Evolutionary conservation across 2,888 invertebrate species (phyloP).

Genomic region (Philereme transversata): DNA sequence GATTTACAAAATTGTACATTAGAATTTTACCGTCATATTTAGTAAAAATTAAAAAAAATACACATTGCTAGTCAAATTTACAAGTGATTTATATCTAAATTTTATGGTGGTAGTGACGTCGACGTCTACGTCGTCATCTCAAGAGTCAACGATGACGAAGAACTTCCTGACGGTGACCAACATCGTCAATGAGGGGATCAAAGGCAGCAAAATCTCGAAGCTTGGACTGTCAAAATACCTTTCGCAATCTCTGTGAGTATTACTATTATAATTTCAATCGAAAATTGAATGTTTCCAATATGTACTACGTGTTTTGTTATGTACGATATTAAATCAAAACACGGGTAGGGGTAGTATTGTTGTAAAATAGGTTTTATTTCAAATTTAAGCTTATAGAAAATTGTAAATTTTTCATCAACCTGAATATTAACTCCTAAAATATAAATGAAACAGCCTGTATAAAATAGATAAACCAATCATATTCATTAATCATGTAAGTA

Average conservation of each 20-base stretch:
- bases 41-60: no score
- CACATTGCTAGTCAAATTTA: background rate
- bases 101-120: slow-evolving; percentile 67
- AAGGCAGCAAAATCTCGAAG: slow-evolving; percentile 89
- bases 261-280: background rate
- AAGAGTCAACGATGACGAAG: slow-evolving; percentile 81
- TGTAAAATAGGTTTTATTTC: no score
- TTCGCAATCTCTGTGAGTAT: slow-evolving; percentile 91
- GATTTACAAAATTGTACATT: slow-evolving; percentile 1
- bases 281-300: no score
- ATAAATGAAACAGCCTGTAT: no score
- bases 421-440: no score
- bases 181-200: slow-evolving; percentile 89
- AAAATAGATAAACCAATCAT: no score
- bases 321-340: no score
- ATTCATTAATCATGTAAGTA: no score
- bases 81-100: slow-evolving; percentile 12
- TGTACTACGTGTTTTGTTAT: no score
- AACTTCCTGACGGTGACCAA: slow-evolving; percentile 85
- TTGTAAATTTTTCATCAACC: background rate
- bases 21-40: no score
- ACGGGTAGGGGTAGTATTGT: no score
- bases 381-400: no score
- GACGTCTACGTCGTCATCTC: slow-evolving; percentile 38
- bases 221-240: slow-evolving; percentile 89